Conservation (phyloP, 35 echinoderm and acorn worm genomes). For the Heliocidaris tuberculata region DNA sequence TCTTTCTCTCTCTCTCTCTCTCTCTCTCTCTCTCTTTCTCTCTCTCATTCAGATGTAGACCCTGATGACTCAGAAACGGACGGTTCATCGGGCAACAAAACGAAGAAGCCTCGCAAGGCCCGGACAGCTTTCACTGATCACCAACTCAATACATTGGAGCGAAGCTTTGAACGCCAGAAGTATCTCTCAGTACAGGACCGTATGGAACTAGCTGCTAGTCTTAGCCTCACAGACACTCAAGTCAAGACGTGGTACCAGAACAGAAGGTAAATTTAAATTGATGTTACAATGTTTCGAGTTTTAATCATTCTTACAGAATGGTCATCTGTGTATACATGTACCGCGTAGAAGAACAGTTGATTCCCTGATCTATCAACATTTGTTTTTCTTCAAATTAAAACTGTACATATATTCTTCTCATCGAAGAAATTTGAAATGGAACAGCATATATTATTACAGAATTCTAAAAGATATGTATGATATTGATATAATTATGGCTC, state of each 20-base stretch:
- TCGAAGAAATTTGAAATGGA: no score
- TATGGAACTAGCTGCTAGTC: conserved; percentile 94
- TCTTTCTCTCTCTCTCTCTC: not conserved
- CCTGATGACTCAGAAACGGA: conserved; percentile 15
- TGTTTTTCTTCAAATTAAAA: no score
- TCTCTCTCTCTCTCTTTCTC: not conserved
- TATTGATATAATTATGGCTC: no score
- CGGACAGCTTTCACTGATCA: conserved; percentile 97
- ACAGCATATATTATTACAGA: no score
- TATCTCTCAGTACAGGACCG: conserved; percentile 95
- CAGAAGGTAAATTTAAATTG: conserved; percentile 72
- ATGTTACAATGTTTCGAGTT: not conserved
- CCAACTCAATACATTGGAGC: conserved; percentile 94
- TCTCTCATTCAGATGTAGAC: conserved; percentile 2
- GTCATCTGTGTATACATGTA: not conserved
- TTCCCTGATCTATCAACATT: no score
- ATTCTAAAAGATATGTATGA: no score
- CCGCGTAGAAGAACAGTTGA: not conserved
- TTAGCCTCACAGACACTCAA: conserved; percentile 95
- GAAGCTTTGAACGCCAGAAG: conserved; percentile 96
- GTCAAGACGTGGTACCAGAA: conserved; percentile 99
- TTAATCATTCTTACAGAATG: no score
- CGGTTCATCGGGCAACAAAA: conserved; percentile 40
- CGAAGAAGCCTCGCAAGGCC: conserved; percentile 94
- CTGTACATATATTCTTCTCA: no score